Evolutionary conservation across 2,888 invertebrate genomes (phyloP).

Genomic region (Lochmaea crataegi): DNA sequence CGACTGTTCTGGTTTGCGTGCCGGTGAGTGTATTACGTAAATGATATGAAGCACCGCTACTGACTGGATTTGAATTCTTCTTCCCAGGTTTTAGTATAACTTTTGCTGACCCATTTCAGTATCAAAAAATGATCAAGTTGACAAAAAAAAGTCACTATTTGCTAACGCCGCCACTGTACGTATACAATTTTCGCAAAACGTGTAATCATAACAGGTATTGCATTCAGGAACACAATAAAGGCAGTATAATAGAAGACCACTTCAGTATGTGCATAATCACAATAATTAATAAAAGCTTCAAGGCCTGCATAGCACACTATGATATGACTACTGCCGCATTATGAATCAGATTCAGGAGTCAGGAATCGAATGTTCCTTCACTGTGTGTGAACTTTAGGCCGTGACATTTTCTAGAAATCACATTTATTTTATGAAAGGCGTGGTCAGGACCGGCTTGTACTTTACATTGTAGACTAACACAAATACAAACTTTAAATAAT

Average conservation of each 20-base stretch:
- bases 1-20: no score
- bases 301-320: conserved; percentile 52
- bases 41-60: background rate
- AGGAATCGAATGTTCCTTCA: conserved; percentile 46
- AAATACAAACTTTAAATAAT: background rate
- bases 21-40: no score
- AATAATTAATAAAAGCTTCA: conserved; percentile 57
- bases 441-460: conserved; percentile 49
- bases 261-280: conserved; percentile 50
- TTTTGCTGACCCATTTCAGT: background rate
- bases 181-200: conserved; percentile 41
- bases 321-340: conserved; percentile 50
- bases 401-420: conserved; percentile 60
- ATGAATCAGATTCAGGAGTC: conserved; percentile 53
- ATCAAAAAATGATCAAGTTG: background rate
- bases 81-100: background rate
- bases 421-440: conserved; percentile 61
- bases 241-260: conserved; percentile 42
- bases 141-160: background rate
- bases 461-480: conserved; percentile 16
- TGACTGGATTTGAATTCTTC: background rate
- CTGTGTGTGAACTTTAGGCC: conserved; percentile 59
- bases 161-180: conserved; percentile 7
- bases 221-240: conserved; percentile 41
- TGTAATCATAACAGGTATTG: conserved; percentile 43